Base-by-base conservation (phyloP, 2,113 vertebrate genomes). In the Xiphophorus hellerii region DNA sequence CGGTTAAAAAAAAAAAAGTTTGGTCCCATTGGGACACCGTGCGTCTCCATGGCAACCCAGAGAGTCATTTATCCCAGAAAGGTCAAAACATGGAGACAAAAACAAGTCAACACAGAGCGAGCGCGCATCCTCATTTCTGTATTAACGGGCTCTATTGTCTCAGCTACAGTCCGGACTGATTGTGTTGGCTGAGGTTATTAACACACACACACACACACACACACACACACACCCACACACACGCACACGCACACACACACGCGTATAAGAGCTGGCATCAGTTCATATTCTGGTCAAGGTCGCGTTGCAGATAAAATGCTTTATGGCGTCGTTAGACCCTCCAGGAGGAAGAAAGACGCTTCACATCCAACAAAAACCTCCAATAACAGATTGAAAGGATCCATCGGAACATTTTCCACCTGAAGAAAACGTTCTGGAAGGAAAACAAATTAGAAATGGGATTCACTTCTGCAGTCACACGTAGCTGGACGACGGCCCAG, bases 221-320 rank as follows among this genome's bases (percentile, higher is more conserved):
- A 58, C 54, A 33, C 67, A 62, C 73, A 61, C 0, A 39, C 72
- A 29, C 44, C 30, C 37, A 39, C 17, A n/a, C 15, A 31, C 42
- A 3, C 62, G 35, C 69, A 73, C 70, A 63, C 62, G 67, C 37
- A 35, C 33, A 60, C 44, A 64, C 64, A 63, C 54, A 28, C 66
- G 30, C 37, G 30, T 20, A n/a, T 9, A 58, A 25, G 22, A 58
- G 51, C 29, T 5, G 75, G 4, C 29, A 65, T 63, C 82, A 0
- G 84, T 85, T 88, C 85, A 83, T 74, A 14, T 48, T 73, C 62
- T 73, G 87, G 85, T 90, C 83, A 90, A 89, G 89, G 89, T 86
- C 77, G 64, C 14, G 1, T 1, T n/a, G 63, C 13, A 82, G 76
- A 87, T 82, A 71, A 85, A 73, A 66, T 71, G 66, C 76, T 82